A percentile compares a stretch with the other conserved stretches of the same genome.
Conservation (phyloP, 1,140 invertebrate species). For the Dolichoris vasculosae region DNA sequence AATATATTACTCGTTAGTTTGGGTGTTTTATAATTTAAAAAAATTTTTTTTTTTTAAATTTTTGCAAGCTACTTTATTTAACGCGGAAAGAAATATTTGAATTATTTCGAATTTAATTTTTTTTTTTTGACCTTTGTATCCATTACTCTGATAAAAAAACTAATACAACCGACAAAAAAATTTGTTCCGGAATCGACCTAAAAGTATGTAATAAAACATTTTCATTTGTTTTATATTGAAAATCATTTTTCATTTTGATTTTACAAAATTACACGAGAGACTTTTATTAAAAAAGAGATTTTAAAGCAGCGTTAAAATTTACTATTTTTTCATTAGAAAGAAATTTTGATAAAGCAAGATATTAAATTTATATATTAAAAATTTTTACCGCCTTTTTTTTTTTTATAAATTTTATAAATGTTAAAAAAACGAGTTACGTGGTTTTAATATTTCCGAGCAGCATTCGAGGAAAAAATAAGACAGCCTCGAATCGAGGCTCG, state of each 20-base stretch:
- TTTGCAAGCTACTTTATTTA: no score
- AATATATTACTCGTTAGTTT: no score
- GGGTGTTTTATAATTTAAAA: no score
- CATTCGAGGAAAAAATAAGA: neutral
- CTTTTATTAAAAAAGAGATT: neutral
- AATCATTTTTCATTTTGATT: neutral
- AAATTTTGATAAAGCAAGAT: neutral
- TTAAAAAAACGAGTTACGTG: neutral
- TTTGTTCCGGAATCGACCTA: neutral
- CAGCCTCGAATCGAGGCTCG: neutral
- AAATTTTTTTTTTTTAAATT: no score
- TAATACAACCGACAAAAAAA: neutral
- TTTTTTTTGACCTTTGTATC: neutral
- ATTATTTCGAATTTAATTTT: neutral
- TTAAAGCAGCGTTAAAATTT: neutral
- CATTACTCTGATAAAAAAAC: neutral
- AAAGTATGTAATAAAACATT: neutral
- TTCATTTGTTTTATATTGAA: neutral
- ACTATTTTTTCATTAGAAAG: neutral
- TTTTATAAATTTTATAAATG: neutral
- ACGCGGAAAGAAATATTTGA: neutral
- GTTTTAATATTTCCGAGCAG: neutral
- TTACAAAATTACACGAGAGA: neutral
- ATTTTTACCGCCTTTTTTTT: neutral
- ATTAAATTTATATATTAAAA: neutral